Evolutionary conservation across 2,888 invertebrate genomes (phyloP), one percentile per base, ranked within the genome.

Genomic region (Parnassius glacialis): DNA sequence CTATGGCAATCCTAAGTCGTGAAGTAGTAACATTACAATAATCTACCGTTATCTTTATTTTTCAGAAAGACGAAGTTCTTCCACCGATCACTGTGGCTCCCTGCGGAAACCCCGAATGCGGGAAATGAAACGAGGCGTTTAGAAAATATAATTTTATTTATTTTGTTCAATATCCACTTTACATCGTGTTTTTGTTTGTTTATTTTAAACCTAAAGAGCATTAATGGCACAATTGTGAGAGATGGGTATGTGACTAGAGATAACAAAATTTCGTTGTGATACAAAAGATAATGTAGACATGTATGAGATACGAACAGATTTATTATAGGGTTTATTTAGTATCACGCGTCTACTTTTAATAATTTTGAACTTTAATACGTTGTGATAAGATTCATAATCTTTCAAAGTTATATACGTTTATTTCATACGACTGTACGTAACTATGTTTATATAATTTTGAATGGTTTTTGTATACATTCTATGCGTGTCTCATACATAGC

Each of bases 241-340:
- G 74, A 67, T 72, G 67, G 66, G 64, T 67, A 71, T 74, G 78
- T 87, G 89, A 89, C 89, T 89, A 89, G 89, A 85, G 76, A 78
- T 69, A 73, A 71, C 67, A 73, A 75, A 72, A 59, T 55, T 63
- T 63, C 20, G 12, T 78, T 76, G 73, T 71, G 71, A 68, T 72
- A 72, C 71, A 66, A 65, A 64, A 65, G 70, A 67, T 67, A 70
- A 71, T 74, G 71, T 70, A 71, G 67, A 58, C 71, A 69, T 76
- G 74, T 66, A 67, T 73, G 60, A 67, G 68, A 73, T 70, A 70
- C 65, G 61, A 73, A 74, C 74, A 51, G 42, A 7, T 34, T 34
- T 34, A 34, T 34, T 34, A 34, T 34, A 7, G 34, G 34, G 34
- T 7, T 34, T 34, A 34, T 34, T 34, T 7, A 34, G 34, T 34